Base-by-base conservation (phyloP, 2,797 vertebrate species). In the Philypnodon macrostomus region DNA sequence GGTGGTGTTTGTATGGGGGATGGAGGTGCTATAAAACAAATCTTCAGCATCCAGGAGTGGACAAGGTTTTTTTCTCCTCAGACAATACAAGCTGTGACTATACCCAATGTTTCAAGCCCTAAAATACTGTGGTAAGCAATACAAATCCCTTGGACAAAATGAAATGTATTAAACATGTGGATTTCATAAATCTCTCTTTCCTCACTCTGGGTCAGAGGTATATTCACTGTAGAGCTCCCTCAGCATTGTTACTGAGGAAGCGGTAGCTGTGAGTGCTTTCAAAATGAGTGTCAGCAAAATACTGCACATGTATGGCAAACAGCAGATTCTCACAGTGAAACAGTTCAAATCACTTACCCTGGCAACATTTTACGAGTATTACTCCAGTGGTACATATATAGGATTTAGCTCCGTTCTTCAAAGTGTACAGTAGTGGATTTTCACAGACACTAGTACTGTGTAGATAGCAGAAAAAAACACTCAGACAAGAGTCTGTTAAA, bases 121-220 rank as follows among this genome's bases (percentile, higher is more conserved):
- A 87, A 85, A 89, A 85, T 87, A 87, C 81, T 77, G 75, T 72
- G 81, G 83, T 86, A 88, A 87, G 81, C 83, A 85, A 81, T 85
- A 85, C 85, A 88, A 89, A 87, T 88, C 87, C 87, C 87, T 77
- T 66, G 85, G 83, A 89, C 87, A 88, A 91, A 89, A 91, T 91
- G 81, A 90, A 90, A 91, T 91, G 86, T 89, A 89, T 91, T 88
- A 89, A 91, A 90, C 89, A 91, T 89, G 88, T 90, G 87, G 86
- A 85, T 83, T 89, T 86, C 84, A 89, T 89, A 90, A 89, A 90
- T 89, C 86, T 87, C 72, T 70, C 73, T 78, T 76, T 76, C 74
- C 80, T 82, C 79, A 35, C 75, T 72, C 67, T 71, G 73, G 88
- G 85, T 86, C 85, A 86, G 85, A 84, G 77, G 75, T 85, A 85